phyloP scores from a whole-genome alignment of 2,888 invertebrate genomes.

The Ectemnius continuus region DNA sequence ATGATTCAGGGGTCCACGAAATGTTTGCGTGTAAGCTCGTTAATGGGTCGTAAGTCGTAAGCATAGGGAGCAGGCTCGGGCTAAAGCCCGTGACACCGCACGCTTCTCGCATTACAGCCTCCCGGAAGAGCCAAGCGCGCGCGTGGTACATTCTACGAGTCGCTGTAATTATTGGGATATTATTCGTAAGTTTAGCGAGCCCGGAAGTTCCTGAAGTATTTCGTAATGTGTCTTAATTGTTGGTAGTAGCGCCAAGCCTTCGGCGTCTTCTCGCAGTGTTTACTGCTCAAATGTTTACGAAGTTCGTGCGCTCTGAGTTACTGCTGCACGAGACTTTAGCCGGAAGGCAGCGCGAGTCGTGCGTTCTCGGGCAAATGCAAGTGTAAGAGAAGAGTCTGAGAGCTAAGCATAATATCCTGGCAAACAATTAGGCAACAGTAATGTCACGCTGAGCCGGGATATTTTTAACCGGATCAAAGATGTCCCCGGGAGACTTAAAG shows the following conservation, averaged over 20 bases:
- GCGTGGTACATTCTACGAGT: not conserved
- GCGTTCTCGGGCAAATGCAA: no score
- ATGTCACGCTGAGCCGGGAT: no score
- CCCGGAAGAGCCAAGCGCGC: not conserved
- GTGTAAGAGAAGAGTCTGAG: no score
- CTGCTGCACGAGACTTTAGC: no score
- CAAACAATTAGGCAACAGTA: no score
- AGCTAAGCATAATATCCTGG: no score
- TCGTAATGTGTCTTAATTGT: not conserved
- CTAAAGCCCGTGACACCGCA: not conserved
- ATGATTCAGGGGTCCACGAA: not conserved
- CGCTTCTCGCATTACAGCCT: not conserved
- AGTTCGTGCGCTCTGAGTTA: no score
- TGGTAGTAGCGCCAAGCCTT: not conserved
- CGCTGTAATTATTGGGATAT: slow-evolving; percentile 8
- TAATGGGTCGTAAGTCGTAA: not conserved
- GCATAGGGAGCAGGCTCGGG: not conserved
- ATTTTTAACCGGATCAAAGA: slow-evolving; percentile 2
- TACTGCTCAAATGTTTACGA: no score
- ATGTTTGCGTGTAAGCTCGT: not conserved
- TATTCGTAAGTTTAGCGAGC: not conserved
- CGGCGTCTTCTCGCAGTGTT: no score
- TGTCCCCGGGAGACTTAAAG: not conserved
- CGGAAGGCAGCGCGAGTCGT: no score
- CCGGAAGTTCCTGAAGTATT: not conserved